Percentiles rank a stretch among this genome's conserved stretches.
These are phyloP conservation scores for Elaphurus davidianus DNA, from an alignment of 2,113 vertebrate genomes.

Conservation along the genomic window DNA sequence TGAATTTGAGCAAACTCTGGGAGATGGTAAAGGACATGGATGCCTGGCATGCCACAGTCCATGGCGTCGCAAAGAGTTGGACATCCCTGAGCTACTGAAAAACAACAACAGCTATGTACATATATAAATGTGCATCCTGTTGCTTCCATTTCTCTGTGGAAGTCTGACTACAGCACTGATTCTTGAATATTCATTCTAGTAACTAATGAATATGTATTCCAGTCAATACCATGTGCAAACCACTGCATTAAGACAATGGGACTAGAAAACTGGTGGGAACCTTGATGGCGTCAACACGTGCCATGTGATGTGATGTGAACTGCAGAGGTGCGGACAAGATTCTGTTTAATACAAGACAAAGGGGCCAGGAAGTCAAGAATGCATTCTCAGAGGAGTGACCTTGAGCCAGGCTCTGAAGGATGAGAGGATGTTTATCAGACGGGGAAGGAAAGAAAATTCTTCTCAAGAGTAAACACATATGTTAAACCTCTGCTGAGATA, in stretches of 20 bases:
- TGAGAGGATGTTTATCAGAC: not conserved
- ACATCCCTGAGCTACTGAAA: not conserved
- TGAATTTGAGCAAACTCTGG: not conserved
- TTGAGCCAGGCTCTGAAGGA: not conserved
- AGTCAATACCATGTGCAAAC: not conserved
- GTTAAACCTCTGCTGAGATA: not conserved
- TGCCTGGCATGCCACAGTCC: not conserved
- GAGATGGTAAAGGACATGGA: not conserved
- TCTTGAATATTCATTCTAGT: not conserved
- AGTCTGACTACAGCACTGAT: not conserved
- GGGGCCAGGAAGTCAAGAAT: not conserved
- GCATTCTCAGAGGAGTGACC: not conserved
- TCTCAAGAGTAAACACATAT: not conserved
- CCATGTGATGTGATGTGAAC: not conserved
- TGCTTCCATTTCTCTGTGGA: not conserved
- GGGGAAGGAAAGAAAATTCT: not conserved
- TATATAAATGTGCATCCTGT: fast-evolving
- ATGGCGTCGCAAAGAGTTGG: not conserved
- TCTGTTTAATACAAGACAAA: not conserved
- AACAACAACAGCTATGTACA: not conserved
- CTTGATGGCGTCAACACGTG: fast-evolving
- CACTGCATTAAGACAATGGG: fast-evolving
- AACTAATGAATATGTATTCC: not conserved
- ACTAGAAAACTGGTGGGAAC: not conserved
- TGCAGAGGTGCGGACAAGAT: not conserved